These are phyloP conservation scores for Elachura formosa DNA, from an alignment of 2,113 vertebrate genomes.

Conservation along the genomic window DNA sequence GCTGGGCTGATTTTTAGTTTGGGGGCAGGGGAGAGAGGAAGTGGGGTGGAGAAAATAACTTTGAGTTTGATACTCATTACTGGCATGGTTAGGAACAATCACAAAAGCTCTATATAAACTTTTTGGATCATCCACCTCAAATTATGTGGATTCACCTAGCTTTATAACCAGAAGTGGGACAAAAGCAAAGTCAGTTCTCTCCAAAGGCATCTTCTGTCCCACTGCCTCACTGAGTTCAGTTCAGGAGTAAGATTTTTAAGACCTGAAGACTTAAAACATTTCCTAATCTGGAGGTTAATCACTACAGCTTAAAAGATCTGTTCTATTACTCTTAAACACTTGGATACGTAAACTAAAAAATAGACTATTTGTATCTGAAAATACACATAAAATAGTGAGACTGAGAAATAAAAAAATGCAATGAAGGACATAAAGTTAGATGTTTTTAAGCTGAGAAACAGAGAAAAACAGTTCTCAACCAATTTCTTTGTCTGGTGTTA, in stretches of 20 bases:
- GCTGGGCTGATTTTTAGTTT: neutral
- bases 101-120: neutral
- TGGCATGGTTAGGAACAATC: neutral
- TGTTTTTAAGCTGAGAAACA: neutral
- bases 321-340: neutral
- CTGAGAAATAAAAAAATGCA: neutral
- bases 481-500: constrained; percentile 85
- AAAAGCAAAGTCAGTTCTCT: neutral
- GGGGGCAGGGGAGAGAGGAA: neutral
- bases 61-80: neutral
- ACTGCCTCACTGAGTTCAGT: neutral
- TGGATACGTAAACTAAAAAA: neutral
- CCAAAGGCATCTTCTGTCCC: neutral
- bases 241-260: neutral
- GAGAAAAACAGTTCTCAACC: constrained; percentile 29
- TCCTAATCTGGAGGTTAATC: neutral
- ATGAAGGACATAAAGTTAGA: neutral
- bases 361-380: neutral
- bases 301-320: neutral
- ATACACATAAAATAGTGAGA: neutral
- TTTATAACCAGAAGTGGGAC: neutral
- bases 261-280: neutral
- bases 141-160: neutral
- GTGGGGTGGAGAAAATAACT: neutral
- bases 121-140: neutral